phyloP scores from a whole-genome alignment of 2,113 vertebrate genomes.

The Lota lota region DNA sequence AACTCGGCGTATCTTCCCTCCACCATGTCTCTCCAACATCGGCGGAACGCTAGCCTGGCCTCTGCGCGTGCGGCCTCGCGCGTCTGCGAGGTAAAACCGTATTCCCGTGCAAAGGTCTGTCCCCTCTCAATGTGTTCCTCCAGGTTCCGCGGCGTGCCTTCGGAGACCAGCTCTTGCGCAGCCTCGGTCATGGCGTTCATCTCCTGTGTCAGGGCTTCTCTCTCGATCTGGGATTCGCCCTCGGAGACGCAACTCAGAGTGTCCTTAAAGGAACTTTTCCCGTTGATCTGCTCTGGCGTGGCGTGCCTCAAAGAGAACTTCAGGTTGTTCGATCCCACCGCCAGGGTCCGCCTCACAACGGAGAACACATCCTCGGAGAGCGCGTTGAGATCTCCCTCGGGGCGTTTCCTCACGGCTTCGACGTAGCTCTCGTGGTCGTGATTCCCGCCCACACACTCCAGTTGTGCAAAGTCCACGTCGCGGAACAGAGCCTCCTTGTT shows the following conservation, averaged over 20 bases:
- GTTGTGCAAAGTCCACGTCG: slow-evolving; percentile 34
- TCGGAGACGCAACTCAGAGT: slow-evolving; percentile 20
- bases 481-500: slow-evolving; percentile 53
- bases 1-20: slow-evolving; percentile 38
- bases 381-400: slow-evolving; percentile 9
- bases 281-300: slow-evolving; percentile 20
- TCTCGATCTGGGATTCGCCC: slow-evolving; percentile 22
- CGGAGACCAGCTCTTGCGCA: slow-evolving; percentile 19
- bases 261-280: slow-evolving; percentile 38
- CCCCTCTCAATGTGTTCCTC: slow-evolving; percentile 30
- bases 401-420: slow-evolving; percentile 12
- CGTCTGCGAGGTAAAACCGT: slow-evolving; percentile 22
- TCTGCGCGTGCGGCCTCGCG: slow-evolving; percentile 10
- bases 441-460: slow-evolving; percentile 27
- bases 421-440: slow-evolving; percentile 35
- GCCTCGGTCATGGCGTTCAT: slow-evolving; percentile 6
- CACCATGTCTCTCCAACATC: slow-evolving; percentile 44
- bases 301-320: slow-evolving; percentile 9
- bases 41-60: slow-evolving; percentile 37
- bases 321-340: neutral
- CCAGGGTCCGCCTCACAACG: slow-evolving; percentile 26
- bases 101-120: slow-evolving; percentile 4
- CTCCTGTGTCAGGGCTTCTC: slow-evolving; percentile 6
- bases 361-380: slow-evolving; percentile 39
- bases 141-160: neutral